Evolutionary conservation across 2,113 vertebrate genomes (phyloP), one percentile per base, ranked within the genome.

Genomic region (Leptocoma aspasia): DNA sequence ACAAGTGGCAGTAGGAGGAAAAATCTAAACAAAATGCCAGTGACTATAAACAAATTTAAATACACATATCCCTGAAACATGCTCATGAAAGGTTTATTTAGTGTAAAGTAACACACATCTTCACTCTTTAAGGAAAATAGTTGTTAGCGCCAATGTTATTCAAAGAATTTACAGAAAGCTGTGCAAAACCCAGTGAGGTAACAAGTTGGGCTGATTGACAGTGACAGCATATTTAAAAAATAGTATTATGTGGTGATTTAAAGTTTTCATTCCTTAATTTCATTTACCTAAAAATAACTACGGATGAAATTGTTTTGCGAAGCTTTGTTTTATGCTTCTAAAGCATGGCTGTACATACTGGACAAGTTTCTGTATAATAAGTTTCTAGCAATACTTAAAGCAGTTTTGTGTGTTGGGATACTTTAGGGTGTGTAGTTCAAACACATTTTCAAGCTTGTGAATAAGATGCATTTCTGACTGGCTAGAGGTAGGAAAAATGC

Each of bases 21-120:
- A 85, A 83, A 75, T 80, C 60, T 86, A 82, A 96, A 88, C 70
- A 94, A 93, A 92, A 75, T 82, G 19, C 20, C 63, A 76, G 7
- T 82, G 42, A 61, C 54, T 73, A 45, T 47, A 96, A 88, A 83
- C 47, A 87, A 20, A 87, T 82, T 50, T 30, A 60, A 92, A 95
- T 37, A 57, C 24, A 90, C 4, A 19, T 44, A 78, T 84, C 5
- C 1, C 41, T 92, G 72, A 82, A 59, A 91, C 50, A 63, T n/a
- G 59, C 9, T 65, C 33, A 88, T 83, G 27, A 61, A 82, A 91
- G 42, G 66, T 81, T 73, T 94, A 90, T 91, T 87, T 70, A 77
- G 56, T 54, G 33, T 54, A 89, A 92, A 92, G 66, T 70, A 59
- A 59, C 26, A 69, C 0, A 2, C 3, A 49, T 80, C 94, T 94